Base-by-base conservation (phyloP, 2,797 vertebrate genomes). In the Sitta carolinensis region DNA sequence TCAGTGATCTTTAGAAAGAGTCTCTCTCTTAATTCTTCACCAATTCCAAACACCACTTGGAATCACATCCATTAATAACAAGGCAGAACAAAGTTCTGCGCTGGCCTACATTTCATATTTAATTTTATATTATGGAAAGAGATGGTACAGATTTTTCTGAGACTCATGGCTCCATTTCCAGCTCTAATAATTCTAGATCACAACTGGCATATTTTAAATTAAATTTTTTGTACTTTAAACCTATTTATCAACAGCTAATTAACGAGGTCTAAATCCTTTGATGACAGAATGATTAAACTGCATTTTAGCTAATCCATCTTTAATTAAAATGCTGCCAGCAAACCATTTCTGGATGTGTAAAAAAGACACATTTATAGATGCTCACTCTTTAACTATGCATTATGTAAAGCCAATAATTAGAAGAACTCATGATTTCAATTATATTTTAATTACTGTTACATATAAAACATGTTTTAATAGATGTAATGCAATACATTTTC, bases 271-370 rank as follows among this genome's bases (percentile, higher is more conserved):
- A 97, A 96, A 92, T 96, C 96, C 95, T 97, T 86, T 93, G 95
- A 96, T 97, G 97, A 98, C 97, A 98, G 92, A 95, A 98, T 97
- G 98, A 98, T 98, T 98, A 97, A 97, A 96, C 62, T 95, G 92
- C 72, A 85, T 98, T 97, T 97, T 95, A 98, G 97, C 96, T 97
- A 98, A 98, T 98, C 97, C 97, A 97, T 97, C 97, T 98, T 98
- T 98, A 98, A 98, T 98, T 98, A 98, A 97, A 98, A 97, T 86
- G 94, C 95, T 96, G 96, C 85, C 97, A 96, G 97, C 93, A 97
- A 96, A 94, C 95, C 94, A 95, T 95, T 97, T 97, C 95, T 97
- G 95, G 84, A 92, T 95, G 75, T 97, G 96, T 89, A 92, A 96
- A 97, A 96, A 92, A 92, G 91, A 97, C 97, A 97, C 91, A 84